phyloP scores from a whole-genome alignment of 2,113 vertebrate species.

The Rhinogobius similis region DNA sequence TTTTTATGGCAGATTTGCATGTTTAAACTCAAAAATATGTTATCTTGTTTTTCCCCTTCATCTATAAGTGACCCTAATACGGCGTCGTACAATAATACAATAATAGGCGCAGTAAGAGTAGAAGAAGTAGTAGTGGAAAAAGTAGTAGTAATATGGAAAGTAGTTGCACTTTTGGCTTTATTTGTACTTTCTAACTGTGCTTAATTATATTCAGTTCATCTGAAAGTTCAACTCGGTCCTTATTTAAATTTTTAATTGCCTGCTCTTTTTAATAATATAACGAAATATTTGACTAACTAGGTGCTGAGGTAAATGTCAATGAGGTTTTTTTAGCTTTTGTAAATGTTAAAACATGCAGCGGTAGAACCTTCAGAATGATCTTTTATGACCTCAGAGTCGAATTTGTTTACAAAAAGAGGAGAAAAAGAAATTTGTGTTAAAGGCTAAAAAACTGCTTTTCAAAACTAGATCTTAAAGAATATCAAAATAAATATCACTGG shows the following conservation, averaged over 20 bases:
- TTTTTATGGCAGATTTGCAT: too few relatives aligned
- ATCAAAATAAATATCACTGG: neutral
- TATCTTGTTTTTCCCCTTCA: too few relatives aligned
- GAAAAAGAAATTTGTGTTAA: neutral
- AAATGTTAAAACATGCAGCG: constrained; percentile 4
- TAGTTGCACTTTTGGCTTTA: neutral
- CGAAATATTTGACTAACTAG: neutral
- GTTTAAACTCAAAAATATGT: too few relatives aligned
- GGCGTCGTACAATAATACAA: neutral
- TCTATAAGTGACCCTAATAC: too few relatives aligned
- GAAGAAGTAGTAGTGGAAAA: neutral
- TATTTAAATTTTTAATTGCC: neutral
- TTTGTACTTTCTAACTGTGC: neutral
- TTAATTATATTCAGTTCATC: neutral
- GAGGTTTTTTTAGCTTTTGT: neutral
- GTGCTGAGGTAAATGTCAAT: neutral
- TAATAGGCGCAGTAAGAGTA: neutral
- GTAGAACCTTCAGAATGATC: neutral
- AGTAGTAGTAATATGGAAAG: neutral
- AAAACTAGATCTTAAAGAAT: neutral
- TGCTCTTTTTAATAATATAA: neutral
- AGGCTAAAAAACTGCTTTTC: neutral
- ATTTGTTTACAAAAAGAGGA: neutral
- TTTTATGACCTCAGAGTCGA: neutral
- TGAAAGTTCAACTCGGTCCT: neutral